A percentile compares a stretch with the other conserved stretches of the same genome.
These are phyloP conservation scores for Sterna hirundo DNA, from an alignment of 2,113 vertebrate genomes.

Conservation along the genomic window DNA sequence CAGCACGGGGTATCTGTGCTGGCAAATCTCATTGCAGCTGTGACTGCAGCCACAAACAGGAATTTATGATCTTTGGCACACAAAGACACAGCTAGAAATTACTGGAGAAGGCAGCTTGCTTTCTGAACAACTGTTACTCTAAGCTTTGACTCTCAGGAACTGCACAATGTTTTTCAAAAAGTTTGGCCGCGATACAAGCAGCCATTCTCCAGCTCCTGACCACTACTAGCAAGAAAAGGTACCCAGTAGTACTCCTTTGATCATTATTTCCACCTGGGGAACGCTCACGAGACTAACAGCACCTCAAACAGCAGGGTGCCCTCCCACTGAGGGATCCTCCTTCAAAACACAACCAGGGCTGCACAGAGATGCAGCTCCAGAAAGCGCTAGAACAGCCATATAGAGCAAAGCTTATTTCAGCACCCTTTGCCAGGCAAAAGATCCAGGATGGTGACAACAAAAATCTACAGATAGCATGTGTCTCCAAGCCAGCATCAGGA, in stretches of 20 bases:
- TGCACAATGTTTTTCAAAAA: neutral
- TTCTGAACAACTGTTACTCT: neutral
- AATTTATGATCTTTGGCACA: constrained; percentile 33
- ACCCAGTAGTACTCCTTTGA: neutral
- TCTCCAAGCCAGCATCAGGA: neutral
- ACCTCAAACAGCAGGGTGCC: neutral
- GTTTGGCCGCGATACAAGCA: neutral
- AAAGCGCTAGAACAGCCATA: neutral
- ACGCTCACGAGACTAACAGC: neutral
- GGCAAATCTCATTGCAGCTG: neutral
- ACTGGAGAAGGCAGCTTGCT: neutral
- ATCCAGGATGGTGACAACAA: neutral
- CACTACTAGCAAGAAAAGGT: neutral
- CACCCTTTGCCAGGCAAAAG: fast-evolving
- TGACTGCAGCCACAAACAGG: neutral
- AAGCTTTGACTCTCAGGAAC: neutral
- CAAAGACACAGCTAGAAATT: neutral
- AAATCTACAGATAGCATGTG: neutral
- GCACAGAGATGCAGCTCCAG: neutral
- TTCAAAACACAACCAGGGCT: neutral
- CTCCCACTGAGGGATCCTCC: neutral
- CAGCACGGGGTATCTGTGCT: neutral
- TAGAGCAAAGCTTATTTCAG: neutral
- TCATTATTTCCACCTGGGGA: neutral
- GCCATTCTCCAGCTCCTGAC: neutral